A percentile compares a stretch with the other conserved stretches of the same genome.
phyloP scores from a whole-genome alignment of 2,888 invertebrate species.

The Clepsis dumicolana region DNA sequence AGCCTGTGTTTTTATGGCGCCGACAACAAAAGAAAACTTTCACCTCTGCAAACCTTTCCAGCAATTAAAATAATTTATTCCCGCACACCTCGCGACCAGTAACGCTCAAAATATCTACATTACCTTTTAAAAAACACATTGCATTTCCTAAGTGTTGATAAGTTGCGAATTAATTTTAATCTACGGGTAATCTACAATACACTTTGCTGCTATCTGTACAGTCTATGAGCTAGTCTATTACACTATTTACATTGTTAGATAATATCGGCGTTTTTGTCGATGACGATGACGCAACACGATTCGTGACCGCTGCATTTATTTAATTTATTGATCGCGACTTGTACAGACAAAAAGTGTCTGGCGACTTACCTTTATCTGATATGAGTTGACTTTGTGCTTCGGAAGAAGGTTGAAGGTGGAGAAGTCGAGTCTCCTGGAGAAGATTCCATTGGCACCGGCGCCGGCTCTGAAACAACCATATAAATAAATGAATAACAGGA shows the following conservation, averaged over 20 bases:
- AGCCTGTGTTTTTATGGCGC: slow-evolving; percentile 72
- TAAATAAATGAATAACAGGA: neutral
- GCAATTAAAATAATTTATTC: slow-evolving; percentile 74
- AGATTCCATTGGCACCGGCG: slow-evolving; percentile 96
- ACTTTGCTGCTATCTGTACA: slow-evolving; percentile 7
- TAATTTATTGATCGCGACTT: slow-evolving; percentile 2
- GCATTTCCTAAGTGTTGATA: neutral
- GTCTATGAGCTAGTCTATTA: slow-evolving; percentile 14
- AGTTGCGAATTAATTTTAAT: neutral
- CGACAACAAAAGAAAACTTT: slow-evolving; percentile 77
- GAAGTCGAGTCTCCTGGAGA: slow-evolving; percentile 96
- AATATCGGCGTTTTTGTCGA: slow-evolving; percentile 24
- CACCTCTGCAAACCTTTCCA: slow-evolving; percentile 69
- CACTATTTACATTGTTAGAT: slow-evolving; percentile 28
- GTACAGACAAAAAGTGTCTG: slow-evolving; percentile 10
- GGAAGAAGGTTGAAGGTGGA: slow-evolving; percentile 97
- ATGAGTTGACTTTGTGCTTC: slow-evolving; percentile 98
- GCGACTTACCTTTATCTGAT: slow-evolving; percentile 97
- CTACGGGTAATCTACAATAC: neutral
- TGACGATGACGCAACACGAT: slow-evolving; percentile 7
- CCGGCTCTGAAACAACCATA: slow-evolving; percentile 89
- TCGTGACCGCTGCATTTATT: slow-evolving; percentile 24
- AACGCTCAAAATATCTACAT: slow-evolving; percentile 25
- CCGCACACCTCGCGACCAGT: slow-evolving; percentile 40
- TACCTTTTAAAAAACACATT: neutral